phyloP scores from a whole-genome alignment of 2,888 invertebrate species.

The Electrophaes corylata region DNA sequence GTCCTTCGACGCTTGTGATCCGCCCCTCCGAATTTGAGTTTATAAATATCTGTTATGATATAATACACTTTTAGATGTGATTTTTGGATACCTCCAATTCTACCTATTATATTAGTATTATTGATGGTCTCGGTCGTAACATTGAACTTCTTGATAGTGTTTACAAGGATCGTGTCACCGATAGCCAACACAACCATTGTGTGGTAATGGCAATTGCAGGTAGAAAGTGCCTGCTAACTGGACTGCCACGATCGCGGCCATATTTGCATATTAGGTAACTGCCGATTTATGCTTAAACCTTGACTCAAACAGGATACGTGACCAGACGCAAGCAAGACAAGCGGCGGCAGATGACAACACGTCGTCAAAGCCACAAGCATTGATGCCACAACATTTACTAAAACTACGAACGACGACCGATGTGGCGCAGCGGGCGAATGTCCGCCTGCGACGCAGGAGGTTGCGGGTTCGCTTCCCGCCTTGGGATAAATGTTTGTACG shows the following conservation, averaged over 20 bases:
- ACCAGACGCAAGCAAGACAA: constrained; percentile 17
- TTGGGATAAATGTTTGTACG: too few species aligned
- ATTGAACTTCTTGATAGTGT: constrained; percentile 31
- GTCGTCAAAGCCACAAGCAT: not conserved
- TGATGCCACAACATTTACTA: not conserved
- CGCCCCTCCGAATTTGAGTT: too few species aligned
- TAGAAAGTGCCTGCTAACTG: constrained; percentile 74
- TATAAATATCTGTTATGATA: too few species aligned
- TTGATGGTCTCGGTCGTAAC: constrained; percentile 11
- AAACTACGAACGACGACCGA: too few species aligned
- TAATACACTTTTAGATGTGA: too few species aligned
- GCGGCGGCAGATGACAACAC: constrained; percentile 10
- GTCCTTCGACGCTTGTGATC: too few species aligned
- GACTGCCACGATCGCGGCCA: constrained; percentile 65
- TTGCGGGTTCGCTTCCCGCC: too few species aligned
- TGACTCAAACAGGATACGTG: constrained; percentile 36
- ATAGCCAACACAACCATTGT: constrained; percentile 66
- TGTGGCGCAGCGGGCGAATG: too few species aligned
- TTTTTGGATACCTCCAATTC: not conserved
- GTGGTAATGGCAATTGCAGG: constrained; percentile 63
- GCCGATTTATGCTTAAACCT: constrained; percentile 43
- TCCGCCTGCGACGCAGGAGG: too few species aligned
- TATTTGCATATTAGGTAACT: constrained; percentile 73
- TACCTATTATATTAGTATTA: too few species aligned
- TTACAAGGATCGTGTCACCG: constrained; percentile 40